A percentile compares a stretch with the other conserved stretches of the same genome.
phyloP scores from a whole-genome alignment of 2,888 invertebrate species.

The Capitulum mitella region DNA sequence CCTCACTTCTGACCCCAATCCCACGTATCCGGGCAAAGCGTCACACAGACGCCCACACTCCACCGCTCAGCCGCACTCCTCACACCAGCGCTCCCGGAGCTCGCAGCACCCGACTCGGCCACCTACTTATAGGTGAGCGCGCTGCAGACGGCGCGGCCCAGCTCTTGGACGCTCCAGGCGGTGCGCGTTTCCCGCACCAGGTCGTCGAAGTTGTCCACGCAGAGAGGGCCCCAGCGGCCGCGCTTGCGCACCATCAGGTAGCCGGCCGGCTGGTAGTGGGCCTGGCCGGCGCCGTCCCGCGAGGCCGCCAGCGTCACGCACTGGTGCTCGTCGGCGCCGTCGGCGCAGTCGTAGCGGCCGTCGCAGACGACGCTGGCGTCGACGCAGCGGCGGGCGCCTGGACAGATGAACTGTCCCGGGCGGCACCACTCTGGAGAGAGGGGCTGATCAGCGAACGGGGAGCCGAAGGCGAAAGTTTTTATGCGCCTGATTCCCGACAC shows the following conservation, averaged over 20 bases:
- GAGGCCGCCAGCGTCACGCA: constrained; percentile 60
- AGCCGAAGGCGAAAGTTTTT: too few species aligned
- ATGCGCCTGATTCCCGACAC: too few species aligned
- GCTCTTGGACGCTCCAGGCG: constrained; percentile 58
- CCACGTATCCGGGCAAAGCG: too few species aligned
- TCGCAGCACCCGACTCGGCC: too few species aligned
- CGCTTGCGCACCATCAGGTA: constrained; percentile 65
- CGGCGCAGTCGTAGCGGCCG: constrained; percentile 57
- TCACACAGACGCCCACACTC: too few species aligned
- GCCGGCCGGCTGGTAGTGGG: constrained; percentile 54
- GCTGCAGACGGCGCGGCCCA: constrained; percentile 66
- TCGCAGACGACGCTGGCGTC: constrained; percentile 50
- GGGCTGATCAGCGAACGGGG: too few species aligned
- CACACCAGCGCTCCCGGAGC: too few species aligned
- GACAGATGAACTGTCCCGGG: constrained; percentile 64
- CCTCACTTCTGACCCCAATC: too few species aligned
- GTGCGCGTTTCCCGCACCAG: constrained; percentile 53
- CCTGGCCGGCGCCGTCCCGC: constrained; percentile 52
- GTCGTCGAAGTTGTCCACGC: constrained; percentile 59
- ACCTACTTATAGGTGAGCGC: constrained; percentile 68
- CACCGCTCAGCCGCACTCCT: too few species aligned
- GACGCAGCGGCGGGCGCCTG: constrained; percentile 62
- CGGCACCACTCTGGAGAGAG: constrained; percentile 59
- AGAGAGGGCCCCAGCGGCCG: constrained; percentile 69
- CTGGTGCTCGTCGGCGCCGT: constrained; percentile 64